Percentiles rank a stretch among this genome's conserved stretches.
These are phyloP conservation scores for Chiloscyllium punctatum DNA, from an alignment of 2,797 vertebrate genomes.

Conservation along the genomic window DNA sequence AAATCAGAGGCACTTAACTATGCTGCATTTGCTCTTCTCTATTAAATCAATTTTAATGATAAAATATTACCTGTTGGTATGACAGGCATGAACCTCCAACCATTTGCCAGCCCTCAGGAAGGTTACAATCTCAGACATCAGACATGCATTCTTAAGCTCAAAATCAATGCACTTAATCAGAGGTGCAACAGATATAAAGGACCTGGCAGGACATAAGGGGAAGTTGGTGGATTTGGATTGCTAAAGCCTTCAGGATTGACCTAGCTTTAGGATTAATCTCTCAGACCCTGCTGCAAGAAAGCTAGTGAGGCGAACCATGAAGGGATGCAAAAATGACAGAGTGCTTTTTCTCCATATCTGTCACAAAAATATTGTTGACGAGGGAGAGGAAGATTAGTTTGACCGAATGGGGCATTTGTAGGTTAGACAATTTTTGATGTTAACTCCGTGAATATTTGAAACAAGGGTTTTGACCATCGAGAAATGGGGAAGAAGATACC, in stretches of 20 bases:
- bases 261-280: neutral
- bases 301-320: neutral
- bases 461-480: neutral
- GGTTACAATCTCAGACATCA: neutral
- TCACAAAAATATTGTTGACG: neutral
- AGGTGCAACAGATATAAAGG: neutral
- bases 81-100: slow-evolving; percentile 62
- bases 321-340: neutral
- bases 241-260: neutral
- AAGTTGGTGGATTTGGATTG: neutral
- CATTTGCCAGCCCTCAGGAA: slow-evolving; percentile 46
- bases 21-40: slow-evolving; percentile 64
- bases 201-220: neutral
- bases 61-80: slow-evolving; percentile 80
- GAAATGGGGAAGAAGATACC: no score
- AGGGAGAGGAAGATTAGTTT: neutral
- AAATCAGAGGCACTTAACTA: slow-evolving; percentile 64
- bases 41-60: slow-evolving; percentile 83
- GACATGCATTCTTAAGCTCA: neutral
- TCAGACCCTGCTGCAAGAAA: neutral
- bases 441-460: neutral
- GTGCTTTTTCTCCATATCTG: neutral
- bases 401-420: neutral
- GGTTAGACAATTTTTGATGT: neutral
- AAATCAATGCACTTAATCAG: neutral